Evolutionary conservation across 2,888 invertebrate genomes (phyloP).

Genomic region (Margaritifera margaritifera): DNA sequence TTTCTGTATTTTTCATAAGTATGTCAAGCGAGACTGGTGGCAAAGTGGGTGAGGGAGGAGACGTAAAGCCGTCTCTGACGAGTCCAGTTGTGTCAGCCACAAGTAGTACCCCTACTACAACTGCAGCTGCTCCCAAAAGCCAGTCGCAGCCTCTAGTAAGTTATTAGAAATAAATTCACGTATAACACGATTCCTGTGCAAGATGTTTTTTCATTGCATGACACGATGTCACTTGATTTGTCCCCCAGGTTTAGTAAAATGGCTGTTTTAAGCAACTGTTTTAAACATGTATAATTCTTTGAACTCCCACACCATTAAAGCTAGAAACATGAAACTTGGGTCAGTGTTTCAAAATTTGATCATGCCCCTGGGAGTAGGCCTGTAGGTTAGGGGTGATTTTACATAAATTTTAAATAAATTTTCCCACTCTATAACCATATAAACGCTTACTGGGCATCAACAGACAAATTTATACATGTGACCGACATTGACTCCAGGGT

Average conservation of each 20-base stretch:
- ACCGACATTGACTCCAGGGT: too few species aligned
- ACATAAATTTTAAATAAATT: too few species aligned
- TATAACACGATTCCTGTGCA: not conserved
- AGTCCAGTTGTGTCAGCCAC: constrained; percentile 33
- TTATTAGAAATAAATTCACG: not conserved
- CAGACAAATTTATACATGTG: too few species aligned
- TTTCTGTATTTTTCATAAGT: not conserved
- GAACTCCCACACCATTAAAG: not conserved
- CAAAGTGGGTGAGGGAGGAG: constrained; percentile 38
- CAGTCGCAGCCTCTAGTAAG: constrained; percentile 51
- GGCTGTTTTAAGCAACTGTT: not conserved
- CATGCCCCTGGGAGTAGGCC: too few species aligned
- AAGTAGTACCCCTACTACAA: constrained; percentile 34
- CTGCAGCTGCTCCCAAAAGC: constrained; percentile 43
- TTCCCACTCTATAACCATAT: too few species aligned
- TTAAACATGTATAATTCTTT: not conserved
- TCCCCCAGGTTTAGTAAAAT: too few species aligned
- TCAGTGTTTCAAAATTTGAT: too few species aligned
- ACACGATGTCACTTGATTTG: not conserved
- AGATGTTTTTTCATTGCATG: too few species aligned
- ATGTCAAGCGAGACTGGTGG: constrained; percentile 34
- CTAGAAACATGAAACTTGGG: too few species aligned
- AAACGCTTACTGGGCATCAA: too few species aligned
- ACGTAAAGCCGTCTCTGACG: constrained; percentile 42
- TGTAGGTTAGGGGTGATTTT: too few species aligned